These are phyloP conservation scores for Drosophila anceps DNA, from an alignment of 2,888 invertebrate genomes.

Conservation along the genomic window DNA sequence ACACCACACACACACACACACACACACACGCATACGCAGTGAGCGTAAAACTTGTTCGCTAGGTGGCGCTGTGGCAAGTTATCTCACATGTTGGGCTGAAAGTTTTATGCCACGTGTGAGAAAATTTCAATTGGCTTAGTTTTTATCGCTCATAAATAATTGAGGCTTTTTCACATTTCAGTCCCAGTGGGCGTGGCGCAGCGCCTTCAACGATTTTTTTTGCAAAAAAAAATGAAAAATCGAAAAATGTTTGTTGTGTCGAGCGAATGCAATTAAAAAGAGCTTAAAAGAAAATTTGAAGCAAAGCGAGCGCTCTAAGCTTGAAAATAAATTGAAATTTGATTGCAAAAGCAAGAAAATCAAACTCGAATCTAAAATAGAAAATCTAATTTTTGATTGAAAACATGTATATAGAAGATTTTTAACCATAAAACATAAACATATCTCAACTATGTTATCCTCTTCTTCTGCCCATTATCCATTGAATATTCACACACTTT, in stretches of 20 bases:
- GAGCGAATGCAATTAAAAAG: conserved; percentile 33
- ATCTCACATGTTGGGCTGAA: conserved; percentile 31
- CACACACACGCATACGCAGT: conserved; percentile 11
- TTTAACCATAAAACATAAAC: neutral
- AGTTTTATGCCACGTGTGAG: conserved; percentile 62
- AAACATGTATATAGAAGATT: neutral
- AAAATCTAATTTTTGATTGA: neutral
- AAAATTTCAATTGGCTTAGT: conserved; percentile 70
- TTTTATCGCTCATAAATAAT: conserved; percentile 60
- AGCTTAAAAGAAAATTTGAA: conserved; percentile 17
- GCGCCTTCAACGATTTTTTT: conserved; percentile 1
- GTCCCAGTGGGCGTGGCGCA: neutral
- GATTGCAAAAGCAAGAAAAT: neutral
- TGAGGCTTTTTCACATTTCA: conserved; percentile 23
- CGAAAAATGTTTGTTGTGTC: neutral
- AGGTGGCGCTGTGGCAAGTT: conserved; percentile 47
- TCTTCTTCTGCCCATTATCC: neutral
- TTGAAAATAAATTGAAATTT: conserved; percentile 5
- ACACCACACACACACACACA: neutral
- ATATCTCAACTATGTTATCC: neutral
- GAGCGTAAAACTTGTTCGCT: conserved; percentile 51
- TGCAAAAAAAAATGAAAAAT: conserved; percentile 38
- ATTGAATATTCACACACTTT: neutral
- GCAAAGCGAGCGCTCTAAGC: neutral
- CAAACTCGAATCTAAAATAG: neutral